Evolutionary conservation across 2,113 vertebrate genomes (phyloP), one percentile per base, ranked within the genome.

Genomic region (Turdus rufiventris): DNA sequence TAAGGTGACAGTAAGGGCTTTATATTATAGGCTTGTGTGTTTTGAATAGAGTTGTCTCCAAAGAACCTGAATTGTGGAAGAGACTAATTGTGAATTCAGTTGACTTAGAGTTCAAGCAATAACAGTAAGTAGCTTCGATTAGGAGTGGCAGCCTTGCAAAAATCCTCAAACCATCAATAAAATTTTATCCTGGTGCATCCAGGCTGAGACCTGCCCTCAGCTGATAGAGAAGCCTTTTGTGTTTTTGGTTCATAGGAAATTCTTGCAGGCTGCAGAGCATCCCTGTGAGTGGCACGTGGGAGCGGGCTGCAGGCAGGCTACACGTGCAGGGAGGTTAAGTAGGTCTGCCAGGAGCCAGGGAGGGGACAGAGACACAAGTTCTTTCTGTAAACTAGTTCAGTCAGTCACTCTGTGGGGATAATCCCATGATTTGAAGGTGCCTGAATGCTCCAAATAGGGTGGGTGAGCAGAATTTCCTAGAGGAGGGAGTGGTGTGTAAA

Each of bases 261-360:
- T 11, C 8, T 40, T 51, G 3, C 33, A 1, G 82, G 68, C 60
- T 80, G 82, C 34, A 3, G 0, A 34, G 54, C 92, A 45, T 42
- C 72, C 74, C 54, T 1, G 3, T 2, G 82, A 38, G 57, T 0
- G 4, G 94, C 84, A 79, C 54, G 28, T 90, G 94, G 92, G 21
- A 6, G 14, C 9, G 1, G 3, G 3, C 54, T 0, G 5, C 6
- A 0, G 23, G n/a, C 43, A 0, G 34, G 10, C 74, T 40, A 20
- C 91, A 57, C 16, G 72, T 86, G 91, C 26, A 1, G 0, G 0
- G 18, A 13, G 57, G 10, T 3, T 48, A 68, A 89, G 88, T 94
- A 93, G 93, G 95, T 95, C 94, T 94, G 90, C 23, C n/a, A 40
- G 87, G n/a, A 67, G 47, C 21, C 36, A n/a, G 24, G 43, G 24